Evolutionary conservation across 2,113 vertebrate genomes (phyloP).

Genomic region (Jacana jacana): DNA sequence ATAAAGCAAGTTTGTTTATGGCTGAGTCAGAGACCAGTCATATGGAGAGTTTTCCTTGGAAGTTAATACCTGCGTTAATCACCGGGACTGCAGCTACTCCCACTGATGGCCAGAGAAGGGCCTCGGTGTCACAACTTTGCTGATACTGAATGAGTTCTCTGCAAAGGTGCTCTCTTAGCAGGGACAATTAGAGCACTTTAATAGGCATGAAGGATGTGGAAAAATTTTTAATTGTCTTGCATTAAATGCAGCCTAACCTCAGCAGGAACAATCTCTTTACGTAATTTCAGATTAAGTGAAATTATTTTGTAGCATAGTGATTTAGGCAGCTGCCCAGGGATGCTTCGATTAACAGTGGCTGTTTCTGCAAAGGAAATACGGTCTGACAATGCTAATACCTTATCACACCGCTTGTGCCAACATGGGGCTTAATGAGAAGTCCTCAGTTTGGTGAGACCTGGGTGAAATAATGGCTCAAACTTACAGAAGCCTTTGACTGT

Average conservation of each 20-base stretch:
- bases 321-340: not conserved
- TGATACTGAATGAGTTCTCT: not conserved
- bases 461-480: not conserved
- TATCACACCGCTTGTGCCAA: not conserved
- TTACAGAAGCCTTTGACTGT: not conserved
- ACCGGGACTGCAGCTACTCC: not conserved
- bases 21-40: constrained; percentile 57
- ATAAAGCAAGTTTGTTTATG: constrained; percentile 13
- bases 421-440: not conserved
- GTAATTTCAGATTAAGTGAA: not conserved
- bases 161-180: not conserved
- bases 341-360: not conserved
- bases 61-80: constrained; percentile 27
- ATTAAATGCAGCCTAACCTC: not conserved
- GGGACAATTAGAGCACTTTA: not conserved
- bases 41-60: constrained; percentile 11
- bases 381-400: not conserved
- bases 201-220: not conserved
- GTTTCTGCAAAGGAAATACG: not conserved
- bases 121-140: not conserved
- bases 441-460: not conserved
- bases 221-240: not conserved
- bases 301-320: not conserved
- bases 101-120: not conserved
- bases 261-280: not conserved